Conservation (phyloP, 2,888 invertebrate genomes). For the Melinaea menophilus region DNA sequence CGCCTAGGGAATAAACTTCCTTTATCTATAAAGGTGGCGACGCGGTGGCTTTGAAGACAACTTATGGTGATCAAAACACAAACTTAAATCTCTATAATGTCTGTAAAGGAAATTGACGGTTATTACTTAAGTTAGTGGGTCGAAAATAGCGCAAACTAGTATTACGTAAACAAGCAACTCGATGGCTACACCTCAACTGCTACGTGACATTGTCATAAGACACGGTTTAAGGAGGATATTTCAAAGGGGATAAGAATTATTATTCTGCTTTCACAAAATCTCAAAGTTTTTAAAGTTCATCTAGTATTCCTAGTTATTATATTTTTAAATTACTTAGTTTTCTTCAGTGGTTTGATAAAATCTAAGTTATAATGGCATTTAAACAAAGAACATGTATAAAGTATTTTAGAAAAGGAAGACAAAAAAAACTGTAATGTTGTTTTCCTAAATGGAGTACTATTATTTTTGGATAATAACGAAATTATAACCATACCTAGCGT, state of each 20-base stretch:
- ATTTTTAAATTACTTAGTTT: too few relatives aligned
- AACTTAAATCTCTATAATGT: slow-evolving; percentile 11
- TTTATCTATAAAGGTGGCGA: slow-evolving; percentile 26
- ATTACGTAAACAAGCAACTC: slow-evolving; percentile 18
- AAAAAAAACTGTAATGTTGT: too few relatives aligned
- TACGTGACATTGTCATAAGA: slow-evolving; percentile 20
- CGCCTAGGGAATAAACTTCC: slow-evolving; percentile 28
- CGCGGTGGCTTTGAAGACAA: slow-evolving; percentile 22
- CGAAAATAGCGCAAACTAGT: slow-evolving; percentile 14
- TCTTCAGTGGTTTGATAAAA: too few relatives aligned
- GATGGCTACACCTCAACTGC: background rate
- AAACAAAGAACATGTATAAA: too few relatives aligned
- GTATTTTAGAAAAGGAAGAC: too few relatives aligned
- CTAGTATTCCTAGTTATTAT: too few relatives aligned
- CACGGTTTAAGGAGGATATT: slow-evolving; percentile 2
- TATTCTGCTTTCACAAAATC: too few relatives aligned
- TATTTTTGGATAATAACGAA: too few relatives aligned
- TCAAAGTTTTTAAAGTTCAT: too few relatives aligned
- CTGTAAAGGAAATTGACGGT: slow-evolving; percentile 18
- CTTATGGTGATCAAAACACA: slow-evolving; percentile 20
- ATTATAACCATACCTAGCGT: too few relatives aligned
- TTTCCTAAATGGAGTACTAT: too few relatives aligned
- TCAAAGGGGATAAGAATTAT: background rate
- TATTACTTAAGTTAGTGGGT: slow-evolving; percentile 8
- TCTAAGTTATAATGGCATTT: too few relatives aligned